Evolutionary conservation across 2,888 invertebrate species (phyloP), one percentile per base, ranked within the genome.

Genomic region (Sericinus montela): DNA sequence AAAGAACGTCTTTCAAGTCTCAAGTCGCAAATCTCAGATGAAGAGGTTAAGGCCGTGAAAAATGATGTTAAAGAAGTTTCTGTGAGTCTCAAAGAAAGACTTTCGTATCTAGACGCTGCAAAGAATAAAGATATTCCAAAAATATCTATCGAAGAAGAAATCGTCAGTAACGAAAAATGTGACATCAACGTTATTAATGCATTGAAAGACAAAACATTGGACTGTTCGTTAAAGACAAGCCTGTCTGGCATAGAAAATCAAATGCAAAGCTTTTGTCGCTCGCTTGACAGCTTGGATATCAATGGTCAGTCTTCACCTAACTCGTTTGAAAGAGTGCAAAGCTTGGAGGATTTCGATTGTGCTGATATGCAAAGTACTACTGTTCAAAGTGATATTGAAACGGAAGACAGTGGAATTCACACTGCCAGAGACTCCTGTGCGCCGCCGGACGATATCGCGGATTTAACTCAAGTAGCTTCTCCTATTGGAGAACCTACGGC

Each of bases 321-420:
- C 58, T 86, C 91, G 5, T 92, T 92, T 59, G 92, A 92, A 59
- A 87, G 92, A 56, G 90, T 92, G 44, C 92, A 93, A 73, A 91
- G 92, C 64, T 77, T 92, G 52, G 92, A 92, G 75, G 92, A 92
- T 59, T 87, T 93, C 54, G 90, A 87, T 55, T 91, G 91, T 45
- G 81, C 89, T n/a, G 93, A 93, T 61, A 84, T 93, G 68, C 88
- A 92, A 57, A 86, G 85, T 55, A 86, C 84, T 53, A 85, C 84
- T 30, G 91, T 91, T 39, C 88, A 88, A 51, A 91, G 90, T 54
- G 91, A 93, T 59, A 92, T 91, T 36, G 94, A 93, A 73, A 91
- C 92, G 34, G 95, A 95, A 77, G 95, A 95, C 68, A 94, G 93
- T 55, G 94, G 94, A 1, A 93, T 94, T 54, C 95, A 95, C 60